These are phyloP conservation scores for Actias luna DNA, from an alignment of 2,888 invertebrate species.

Conservation along the genomic window DNA sequence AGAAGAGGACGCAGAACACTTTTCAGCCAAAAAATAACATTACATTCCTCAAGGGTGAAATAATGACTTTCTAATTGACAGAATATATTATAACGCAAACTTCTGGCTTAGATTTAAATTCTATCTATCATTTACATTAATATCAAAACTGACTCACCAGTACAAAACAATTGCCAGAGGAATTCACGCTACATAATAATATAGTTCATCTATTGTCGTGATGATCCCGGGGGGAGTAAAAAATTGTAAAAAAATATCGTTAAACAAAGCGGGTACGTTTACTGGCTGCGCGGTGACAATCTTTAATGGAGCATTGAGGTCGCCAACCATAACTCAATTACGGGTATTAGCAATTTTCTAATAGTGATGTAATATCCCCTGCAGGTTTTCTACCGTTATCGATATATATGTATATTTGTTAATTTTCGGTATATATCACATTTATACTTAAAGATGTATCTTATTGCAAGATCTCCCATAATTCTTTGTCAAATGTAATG, in stretches of 20 bases:
- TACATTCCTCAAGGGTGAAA: no score
- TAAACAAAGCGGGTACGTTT: constrained; percentile 15
- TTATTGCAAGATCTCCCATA: no score
- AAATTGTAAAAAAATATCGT: neutral
- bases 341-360: constrained; percentile 74
- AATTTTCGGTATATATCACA: no score
- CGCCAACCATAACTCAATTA: constrained; percentile 77
- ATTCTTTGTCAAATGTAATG: no score
- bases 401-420: no score
- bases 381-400: constrained; percentile 36
- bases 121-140: neutral
- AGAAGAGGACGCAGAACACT: no score
- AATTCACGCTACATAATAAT: constrained; percentile 9
- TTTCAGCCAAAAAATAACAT: no score
- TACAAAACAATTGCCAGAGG: constrained; percentile 14
- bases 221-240: neutral
- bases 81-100: no score
- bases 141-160: constrained; percentile 29
- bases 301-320: constrained; percentile 68
- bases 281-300: constrained; percentile 41
- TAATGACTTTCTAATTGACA: no score
- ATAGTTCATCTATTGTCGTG: neutral
- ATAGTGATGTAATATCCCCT: constrained; percentile 46
- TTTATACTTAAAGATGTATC: no score
- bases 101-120: no score